Conservation (phyloP, 2,113 vertebrate species). For the Aleadryas rufinucha region DNA sequence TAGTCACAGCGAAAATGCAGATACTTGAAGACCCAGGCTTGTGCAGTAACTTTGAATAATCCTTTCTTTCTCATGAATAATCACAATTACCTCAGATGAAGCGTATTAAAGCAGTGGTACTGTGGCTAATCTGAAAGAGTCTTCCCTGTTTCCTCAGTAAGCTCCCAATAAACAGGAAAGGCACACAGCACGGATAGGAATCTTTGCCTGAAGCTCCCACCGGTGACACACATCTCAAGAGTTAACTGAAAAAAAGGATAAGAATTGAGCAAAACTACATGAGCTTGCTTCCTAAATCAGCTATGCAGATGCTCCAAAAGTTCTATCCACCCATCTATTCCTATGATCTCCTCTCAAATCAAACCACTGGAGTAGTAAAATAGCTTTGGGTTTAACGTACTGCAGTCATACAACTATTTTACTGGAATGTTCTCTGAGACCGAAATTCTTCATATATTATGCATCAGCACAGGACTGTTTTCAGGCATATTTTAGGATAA, state of each 20-base stretch:
- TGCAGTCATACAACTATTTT: not conserved
- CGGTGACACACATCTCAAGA: not conserved
- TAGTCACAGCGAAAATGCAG: not conserved
- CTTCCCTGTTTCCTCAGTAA: not conserved
- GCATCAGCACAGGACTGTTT: not conserved
- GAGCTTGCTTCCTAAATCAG: not conserved
- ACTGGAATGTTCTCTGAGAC: not conserved
- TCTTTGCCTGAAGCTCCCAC: not conserved
- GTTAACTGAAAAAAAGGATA: not conserved
- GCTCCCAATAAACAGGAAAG: not conserved
- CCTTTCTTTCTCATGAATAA: not conserved
- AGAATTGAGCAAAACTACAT: not conserved
- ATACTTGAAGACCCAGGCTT: not conserved
- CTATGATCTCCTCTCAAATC: not conserved
- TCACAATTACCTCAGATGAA: not conserved
- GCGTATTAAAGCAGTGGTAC: not conserved
- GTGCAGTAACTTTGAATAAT: not conserved
- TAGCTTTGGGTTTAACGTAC: not conserved
- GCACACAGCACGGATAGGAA: not conserved
- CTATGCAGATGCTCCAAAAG: not conserved
- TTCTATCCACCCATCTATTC: not conserved
- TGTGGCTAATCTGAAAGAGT: not conserved
- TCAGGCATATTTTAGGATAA: not conserved
- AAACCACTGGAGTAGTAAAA: not conserved
- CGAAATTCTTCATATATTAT: not conserved